Evolutionary conservation across 2,888 invertebrate genomes (phyloP).

Genomic region (Prenolepis imparis): DNA sequence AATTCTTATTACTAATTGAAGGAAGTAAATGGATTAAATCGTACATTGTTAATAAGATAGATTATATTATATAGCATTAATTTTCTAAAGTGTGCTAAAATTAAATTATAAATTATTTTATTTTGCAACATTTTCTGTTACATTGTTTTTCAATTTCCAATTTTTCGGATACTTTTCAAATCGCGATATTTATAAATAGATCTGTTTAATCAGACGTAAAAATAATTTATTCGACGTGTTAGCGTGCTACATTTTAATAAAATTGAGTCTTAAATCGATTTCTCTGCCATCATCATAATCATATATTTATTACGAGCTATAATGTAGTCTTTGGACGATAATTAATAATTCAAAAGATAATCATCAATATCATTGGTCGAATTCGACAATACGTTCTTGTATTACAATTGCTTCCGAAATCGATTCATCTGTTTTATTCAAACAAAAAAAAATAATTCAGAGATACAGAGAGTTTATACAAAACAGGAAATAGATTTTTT

Average conservation of each 20-base stretch:
- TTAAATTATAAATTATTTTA: not conserved
- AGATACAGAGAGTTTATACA: not conserved
- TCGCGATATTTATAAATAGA: not conserved
- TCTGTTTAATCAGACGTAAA: not conserved
- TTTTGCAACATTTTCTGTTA: not conserved
- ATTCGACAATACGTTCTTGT: not conserved
- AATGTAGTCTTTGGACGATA: not conserved
- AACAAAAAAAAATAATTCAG: not conserved
- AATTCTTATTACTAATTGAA: not conserved
- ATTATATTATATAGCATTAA: not conserved
- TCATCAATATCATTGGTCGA: not conserved
- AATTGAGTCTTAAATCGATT: not conserved
- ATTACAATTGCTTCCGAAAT: not conserved
- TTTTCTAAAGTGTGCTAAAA: not conserved
- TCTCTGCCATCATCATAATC: not conserved
- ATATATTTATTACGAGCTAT: not conserved
- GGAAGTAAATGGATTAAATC: not conserved
- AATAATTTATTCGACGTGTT: not conserved
- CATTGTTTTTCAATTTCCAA: not conserved
- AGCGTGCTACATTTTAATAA: not conserved
- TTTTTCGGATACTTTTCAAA: not conserved
- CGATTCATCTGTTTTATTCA: not conserved
- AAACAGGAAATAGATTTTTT: not conserved
- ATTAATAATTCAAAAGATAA: slow-evolving; percentile 10
- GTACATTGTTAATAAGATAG: not conserved